Conservation (phyloP, 2,888 invertebrate species). For the Hydrotaea diabolus region DNA sequence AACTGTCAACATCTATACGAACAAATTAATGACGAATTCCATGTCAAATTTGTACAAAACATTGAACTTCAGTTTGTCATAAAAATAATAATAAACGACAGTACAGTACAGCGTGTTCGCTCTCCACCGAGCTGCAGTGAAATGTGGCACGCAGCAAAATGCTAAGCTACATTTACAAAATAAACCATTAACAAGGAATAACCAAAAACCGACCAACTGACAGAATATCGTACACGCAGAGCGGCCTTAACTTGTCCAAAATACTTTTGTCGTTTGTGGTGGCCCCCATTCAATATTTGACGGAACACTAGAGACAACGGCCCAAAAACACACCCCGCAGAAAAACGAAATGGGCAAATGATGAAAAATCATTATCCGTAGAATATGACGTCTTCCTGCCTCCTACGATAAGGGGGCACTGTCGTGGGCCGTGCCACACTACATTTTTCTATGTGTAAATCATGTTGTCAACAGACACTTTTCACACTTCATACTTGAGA, state of each 20-base stretch:
- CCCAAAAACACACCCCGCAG: neutral
- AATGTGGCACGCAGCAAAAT: slow-evolving; percentile 31
- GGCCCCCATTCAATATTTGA: slow-evolving; percentile 5
- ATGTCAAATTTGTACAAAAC: slow-evolving; percentile 33
- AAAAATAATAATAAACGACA: slow-evolving; percentile 7
- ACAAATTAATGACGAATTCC: neutral
- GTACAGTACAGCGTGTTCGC: neutral
- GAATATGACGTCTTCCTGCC: neutral
- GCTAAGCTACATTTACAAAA: slow-evolving; percentile 57
- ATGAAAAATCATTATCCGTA: slow-evolving; percentile 15
- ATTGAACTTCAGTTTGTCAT: slow-evolving; percentile 20
- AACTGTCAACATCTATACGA: neutral
- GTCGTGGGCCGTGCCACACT: neutral
- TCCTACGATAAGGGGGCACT: neutral
- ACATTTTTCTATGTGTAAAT: slow-evolving; percentile 56
- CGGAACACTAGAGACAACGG: neutral
- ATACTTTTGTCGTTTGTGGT: neutral
- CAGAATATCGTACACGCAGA: neutral
- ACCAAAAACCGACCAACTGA: neutral
- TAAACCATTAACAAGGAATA: slow-evolving; percentile 50
- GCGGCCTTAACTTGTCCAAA: slow-evolving; percentile 16
- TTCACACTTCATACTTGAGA: slow-evolving; percentile 64
- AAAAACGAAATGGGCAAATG: neutral
- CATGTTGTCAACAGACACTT: slow-evolving; percentile 69
- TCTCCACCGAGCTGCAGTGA: too few species aligned